Evolutionary conservation across 1,140 invertebrate species (phyloP), one percentile per base, ranked within the genome.

Genomic region (Saccostrea echinata): DNA sequence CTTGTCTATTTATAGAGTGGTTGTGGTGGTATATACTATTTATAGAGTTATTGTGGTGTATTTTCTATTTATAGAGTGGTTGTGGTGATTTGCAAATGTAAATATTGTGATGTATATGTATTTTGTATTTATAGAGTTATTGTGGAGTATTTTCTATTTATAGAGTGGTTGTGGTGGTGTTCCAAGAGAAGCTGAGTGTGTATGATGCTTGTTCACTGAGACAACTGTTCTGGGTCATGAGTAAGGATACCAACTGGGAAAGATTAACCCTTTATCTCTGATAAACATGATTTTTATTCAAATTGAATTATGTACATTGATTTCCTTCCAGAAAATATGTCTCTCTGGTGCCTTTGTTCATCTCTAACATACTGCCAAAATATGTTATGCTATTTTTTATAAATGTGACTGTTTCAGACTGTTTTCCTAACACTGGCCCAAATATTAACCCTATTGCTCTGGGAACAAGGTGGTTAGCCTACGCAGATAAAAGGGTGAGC

Each of bases 151-250:
- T 43, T 8, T 43, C 43, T 43, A 24, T 80, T 33, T 80, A 57
- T 90, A 96, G 95, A 86, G 95, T 94, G 3, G 96, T 99, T 84
- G 97, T 98, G 43, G 97, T 98, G 3, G 97, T 97, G 0, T 98
- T 99, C 93, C 95, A 97, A 71, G 98, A 99, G 94, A 97, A 97
- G 90, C 97, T 99, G 88, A 97, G 98, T 0, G 97, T 99, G 16
- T 98, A 98, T 94, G 98, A 99, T 95, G 97, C 98, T 8, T 96
- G 96, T 86, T 98, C 97, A 0, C 96, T 99, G 43, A 98, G 98
- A 92, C 97, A 99, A 95, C 96, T 97, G 68, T 96, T 98, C 88
- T 97, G 97, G 11, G 96, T 99, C 61, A 98, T 98, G 80, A 97
- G 97, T 93, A 92, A 94, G 92, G 87, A 68, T 68, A 68, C 61